These are phyloP conservation scores for Lagorchestes hirsutus DNA, from an alignment of 2,797 vertebrate species.

Conservation along the genomic window DNA sequence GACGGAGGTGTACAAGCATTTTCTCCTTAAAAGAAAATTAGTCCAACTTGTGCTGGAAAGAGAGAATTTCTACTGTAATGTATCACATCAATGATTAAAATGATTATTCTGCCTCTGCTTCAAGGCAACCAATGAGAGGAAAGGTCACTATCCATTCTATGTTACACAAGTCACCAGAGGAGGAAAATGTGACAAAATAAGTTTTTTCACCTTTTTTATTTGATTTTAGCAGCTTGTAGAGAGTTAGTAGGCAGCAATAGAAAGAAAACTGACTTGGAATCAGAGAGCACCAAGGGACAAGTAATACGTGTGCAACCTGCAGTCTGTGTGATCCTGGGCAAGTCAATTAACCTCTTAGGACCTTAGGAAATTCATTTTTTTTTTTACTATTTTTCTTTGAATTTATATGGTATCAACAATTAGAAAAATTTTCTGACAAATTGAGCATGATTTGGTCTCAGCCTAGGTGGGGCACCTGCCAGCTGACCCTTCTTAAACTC, in stretches of 20 bases:
- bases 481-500: not conserved
- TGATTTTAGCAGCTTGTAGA: not conserved
- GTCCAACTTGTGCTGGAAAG: too few species aligned
- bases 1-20: too few species aligned
- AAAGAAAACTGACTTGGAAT: not conserved
- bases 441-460: not conserved
- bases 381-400: not conserved
- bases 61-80: too few species aligned
- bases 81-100: too few species aligned
- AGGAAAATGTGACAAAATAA: not conserved
- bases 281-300: not conserved
- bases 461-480: not conserved
- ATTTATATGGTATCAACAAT: constrained; percentile 86
- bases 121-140: too few species aligned
- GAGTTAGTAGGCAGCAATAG: not conserved
- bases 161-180: not conserved
- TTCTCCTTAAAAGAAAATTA: too few species aligned
- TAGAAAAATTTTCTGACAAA: constrained; percentile 75
- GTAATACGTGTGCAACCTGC: not conserved
- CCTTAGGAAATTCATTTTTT: too few species aligned
- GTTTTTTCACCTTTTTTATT: not conserved
- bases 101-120: too few species aligned
- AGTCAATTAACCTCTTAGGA: not conserved
- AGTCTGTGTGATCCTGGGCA: not conserved
- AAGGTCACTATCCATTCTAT: not conserved